These are phyloP conservation scores for Phasianus colchicus DNA, from an alignment of 2,113 vertebrate genomes.

Conservation along the genomic window DNA sequence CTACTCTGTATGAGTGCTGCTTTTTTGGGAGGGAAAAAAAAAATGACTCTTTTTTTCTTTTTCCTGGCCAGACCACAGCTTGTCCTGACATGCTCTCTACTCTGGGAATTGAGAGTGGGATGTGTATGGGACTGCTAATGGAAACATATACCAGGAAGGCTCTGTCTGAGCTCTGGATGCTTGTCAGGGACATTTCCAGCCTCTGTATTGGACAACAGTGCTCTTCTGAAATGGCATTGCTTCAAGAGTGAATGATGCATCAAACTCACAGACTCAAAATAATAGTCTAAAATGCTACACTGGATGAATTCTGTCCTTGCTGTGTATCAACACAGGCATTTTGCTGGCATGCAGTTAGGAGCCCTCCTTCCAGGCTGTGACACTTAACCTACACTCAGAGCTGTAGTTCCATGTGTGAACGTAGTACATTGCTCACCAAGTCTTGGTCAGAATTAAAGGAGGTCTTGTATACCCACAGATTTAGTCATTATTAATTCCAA, in stretches of 20 bases:
- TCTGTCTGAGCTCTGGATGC: not conserved
- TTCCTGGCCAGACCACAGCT: constrained; percentile 22
- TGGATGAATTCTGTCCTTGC: not conserved
- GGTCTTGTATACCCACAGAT: not conserved
- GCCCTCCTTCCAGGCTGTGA: not conserved
- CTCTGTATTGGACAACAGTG: not conserved
- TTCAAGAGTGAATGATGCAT: not conserved
- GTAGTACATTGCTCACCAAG: not conserved
- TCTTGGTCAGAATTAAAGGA: not conserved
- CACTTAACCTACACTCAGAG: not conserved
- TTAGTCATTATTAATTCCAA: no score
- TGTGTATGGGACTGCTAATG: not conserved
- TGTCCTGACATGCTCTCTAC: constrained; percentile 57
- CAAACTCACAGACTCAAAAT: not conserved
- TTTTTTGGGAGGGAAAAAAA: not conserved
- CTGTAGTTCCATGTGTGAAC: not conserved
- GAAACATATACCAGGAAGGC: not conserved
- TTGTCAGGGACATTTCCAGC: not conserved
- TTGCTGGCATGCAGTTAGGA: not conserved
- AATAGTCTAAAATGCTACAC: not conserved
- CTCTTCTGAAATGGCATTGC: not conserved
- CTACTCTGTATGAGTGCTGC: not conserved
- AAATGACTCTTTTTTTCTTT: not conserved
- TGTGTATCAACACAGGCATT: not conserved
- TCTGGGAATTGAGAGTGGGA: constrained; percentile 28